Conservation (phyloP, 2,797 vertebrate genomes). For the Euthynnus affinis region DNA sequence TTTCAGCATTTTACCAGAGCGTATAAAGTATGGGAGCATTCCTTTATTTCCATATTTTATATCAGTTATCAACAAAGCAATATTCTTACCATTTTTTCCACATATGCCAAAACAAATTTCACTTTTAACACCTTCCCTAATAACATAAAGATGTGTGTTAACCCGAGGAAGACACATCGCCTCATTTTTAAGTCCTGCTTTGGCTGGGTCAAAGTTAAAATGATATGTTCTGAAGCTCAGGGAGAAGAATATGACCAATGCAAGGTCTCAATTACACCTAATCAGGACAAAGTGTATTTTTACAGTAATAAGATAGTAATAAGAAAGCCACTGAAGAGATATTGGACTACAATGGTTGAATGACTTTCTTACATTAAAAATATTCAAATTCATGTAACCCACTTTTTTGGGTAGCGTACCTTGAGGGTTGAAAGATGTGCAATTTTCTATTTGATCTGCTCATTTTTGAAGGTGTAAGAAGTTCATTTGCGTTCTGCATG, state of each 20-base stretch:
- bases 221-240: constrained; percentile 1
- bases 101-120: not conserved
- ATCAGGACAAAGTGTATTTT: constrained; percentile 24
- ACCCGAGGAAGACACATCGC: not conserved
- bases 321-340: constrained; percentile 20
- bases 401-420: constrained; percentile 42
- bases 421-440: constrained; percentile 37
- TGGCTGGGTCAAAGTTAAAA: constrained; percentile 11
- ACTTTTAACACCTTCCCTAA: not conserved
- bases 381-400: constrained; percentile 59
- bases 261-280: constrained; percentile 2
- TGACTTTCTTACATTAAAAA: constrained; percentile 38
- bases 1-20: not conserved
- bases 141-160: not conserved
- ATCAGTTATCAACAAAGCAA: not conserved
- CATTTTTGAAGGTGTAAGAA: constrained; percentile 44
- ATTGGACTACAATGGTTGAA: constrained; percentile 31
- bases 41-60: not conserved
- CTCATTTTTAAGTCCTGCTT: not conserved
- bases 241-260: not conserved
- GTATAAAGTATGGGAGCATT: not conserved
- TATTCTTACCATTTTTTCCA: not conserved
- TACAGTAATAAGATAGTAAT: constrained; percentile 21
- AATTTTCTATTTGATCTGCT: constrained; percentile 56
- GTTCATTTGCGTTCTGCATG: constrained; percentile 22